These are phyloP conservation scores for Darevskia mixta DNA, from an alignment of 2,797 vertebrate species.

Conservation along the genomic window DNA sequence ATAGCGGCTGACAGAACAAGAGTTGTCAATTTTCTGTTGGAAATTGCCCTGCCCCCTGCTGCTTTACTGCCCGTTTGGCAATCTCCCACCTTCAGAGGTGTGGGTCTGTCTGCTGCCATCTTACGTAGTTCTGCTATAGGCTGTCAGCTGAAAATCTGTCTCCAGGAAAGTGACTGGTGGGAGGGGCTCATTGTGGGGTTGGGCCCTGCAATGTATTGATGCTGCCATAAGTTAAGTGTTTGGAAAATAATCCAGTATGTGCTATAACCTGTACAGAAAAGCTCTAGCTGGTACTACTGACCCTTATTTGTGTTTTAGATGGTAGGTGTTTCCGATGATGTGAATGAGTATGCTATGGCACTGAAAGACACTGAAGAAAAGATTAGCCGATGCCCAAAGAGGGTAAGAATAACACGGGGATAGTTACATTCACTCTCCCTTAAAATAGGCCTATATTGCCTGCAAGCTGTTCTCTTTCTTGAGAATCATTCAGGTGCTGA, in stretches of 20 bases:
- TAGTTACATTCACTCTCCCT: neutral
- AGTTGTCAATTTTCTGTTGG: neutral
- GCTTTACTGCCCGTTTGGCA: neutral
- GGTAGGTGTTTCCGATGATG: conserved; percentile 97
- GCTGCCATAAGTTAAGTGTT: neutral
- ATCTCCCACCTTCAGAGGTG: too few species aligned
- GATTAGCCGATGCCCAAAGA: conserved; percentile 89
- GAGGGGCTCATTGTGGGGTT: neutral
- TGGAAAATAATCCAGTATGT: neutral
- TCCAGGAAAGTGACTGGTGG: neutral
- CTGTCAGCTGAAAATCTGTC: neutral
- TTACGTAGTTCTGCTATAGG: neutral
- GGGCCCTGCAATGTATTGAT: neutral
- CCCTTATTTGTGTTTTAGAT: conserved; percentile 82
- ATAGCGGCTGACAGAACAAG: neutral
- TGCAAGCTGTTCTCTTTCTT: neutral
- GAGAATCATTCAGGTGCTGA: neutral
- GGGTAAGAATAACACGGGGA: conserved; percentile 69
- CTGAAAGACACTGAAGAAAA: conserved; percentile 97
- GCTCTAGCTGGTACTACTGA: neutral
- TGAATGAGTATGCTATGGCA: conserved; percentile 94
- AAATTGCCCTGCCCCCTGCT: neutral
- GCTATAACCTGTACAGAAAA: neutral
- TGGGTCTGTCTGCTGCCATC: neutral
- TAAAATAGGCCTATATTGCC: neutral